These are phyloP conservation scores for Mycalesis mineus DNA, from an alignment of 2,888 invertebrate species.

Conservation along the genomic window DNA sequence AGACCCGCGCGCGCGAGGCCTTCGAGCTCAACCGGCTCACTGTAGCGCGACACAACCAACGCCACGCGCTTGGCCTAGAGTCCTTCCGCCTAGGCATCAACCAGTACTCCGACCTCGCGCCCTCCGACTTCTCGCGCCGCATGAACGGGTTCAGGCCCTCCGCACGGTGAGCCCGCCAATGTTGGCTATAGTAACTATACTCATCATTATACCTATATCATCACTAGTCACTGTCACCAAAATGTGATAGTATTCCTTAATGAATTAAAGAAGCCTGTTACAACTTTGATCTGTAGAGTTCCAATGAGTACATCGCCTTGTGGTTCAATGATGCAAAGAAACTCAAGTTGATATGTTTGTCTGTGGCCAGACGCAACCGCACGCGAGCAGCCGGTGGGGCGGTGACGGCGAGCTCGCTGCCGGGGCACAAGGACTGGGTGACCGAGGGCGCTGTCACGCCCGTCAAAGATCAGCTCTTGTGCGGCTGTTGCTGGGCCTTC, in stretches of 20 bases:
- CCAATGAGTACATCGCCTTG: too few species aligned
- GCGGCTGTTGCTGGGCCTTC: conserved; percentile 95
- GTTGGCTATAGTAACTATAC: too few species aligned
- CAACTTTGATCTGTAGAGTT: too few species aligned
- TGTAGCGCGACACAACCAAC: conserved; percentile 90
- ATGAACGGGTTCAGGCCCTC: conserved; percentile 65
- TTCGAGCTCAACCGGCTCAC: conserved; percentile 91
- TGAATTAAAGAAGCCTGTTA: too few species aligned
- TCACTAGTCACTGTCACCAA: too few species aligned
- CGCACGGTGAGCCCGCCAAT: conserved; percentile 50
- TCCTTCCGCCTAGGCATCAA: conserved; percentile 85
- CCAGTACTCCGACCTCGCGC: conserved; percentile 91
- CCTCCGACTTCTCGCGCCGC: conserved; percentile 85
- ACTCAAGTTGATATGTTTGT: too few species aligned
- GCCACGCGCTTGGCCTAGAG: conserved; percentile 81
- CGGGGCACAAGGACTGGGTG: conserved; percentile 90
- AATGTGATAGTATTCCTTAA: too few species aligned
- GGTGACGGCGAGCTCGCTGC: conserved; percentile 62
- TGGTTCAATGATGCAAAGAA: too few species aligned
- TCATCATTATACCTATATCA: too few species aligned
- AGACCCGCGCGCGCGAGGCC: conserved; percentile 91
- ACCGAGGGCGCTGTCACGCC: conserved; percentile 89
- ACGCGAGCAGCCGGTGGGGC: too few species aligned
- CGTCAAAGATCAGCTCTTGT: conserved; percentile 95
- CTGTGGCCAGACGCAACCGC: too few species aligned